Conservation (phyloP, 2,113 vertebrate genomes). For the Labrus mixtus region DNA sequence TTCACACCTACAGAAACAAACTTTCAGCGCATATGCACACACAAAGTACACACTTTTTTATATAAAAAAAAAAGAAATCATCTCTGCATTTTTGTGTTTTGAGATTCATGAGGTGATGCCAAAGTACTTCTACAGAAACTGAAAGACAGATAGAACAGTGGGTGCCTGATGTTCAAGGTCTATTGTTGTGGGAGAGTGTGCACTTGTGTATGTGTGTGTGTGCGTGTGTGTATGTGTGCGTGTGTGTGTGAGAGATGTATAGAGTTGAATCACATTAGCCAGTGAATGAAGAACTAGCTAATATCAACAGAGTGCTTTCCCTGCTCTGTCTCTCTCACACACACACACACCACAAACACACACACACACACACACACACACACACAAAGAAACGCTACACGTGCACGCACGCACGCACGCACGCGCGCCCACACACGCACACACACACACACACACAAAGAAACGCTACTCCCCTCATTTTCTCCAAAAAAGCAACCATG, state of each 20-base stretch:
- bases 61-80: constrained; percentile 21
- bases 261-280: constrained; percentile 59
- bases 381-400: no score
- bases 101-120: constrained; percentile 53
- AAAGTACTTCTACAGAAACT: constrained; percentile 39
- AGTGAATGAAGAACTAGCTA: constrained; percentile 59
- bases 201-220: no score
- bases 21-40: constrained; percentile 7
- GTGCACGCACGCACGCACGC: constrained; percentile 21
- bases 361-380: constrained; percentile 20
- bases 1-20: constrained; percentile 26
- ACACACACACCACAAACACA: not conserved
- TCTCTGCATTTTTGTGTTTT: constrained; percentile 34
- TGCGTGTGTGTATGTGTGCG: not conserved
- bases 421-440: constrained; percentile 21
- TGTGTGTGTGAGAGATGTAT: constrained; percentile 4
- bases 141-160: constrained; percentile 28
- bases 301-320: constrained; percentile 63
- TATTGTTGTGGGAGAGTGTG: constrained; percentile 8
- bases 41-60: not conserved
- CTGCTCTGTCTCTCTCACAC: not conserved
- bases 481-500: constrained; percentile 44
- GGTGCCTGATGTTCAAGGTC: constrained; percentile 29
- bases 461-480: constrained; percentile 31
- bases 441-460: constrained; percentile 19